phyloP scores from a whole-genome alignment of 2,113 vertebrate species.

The Odontophorus gujanensis region DNA sequence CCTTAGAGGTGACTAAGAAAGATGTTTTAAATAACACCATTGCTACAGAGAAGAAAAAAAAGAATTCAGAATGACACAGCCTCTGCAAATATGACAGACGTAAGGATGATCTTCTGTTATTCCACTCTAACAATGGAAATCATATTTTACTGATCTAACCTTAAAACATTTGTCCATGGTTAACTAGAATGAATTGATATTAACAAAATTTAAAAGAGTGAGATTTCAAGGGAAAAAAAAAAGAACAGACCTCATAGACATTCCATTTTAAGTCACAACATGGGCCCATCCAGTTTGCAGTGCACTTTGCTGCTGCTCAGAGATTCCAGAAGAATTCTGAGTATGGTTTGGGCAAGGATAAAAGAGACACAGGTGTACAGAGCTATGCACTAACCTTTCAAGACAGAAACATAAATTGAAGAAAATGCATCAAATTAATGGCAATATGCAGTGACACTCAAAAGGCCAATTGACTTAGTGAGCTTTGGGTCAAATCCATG shows the following conservation, averaged over 20 bases:
- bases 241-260: neutral
- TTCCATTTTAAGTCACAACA: neutral
- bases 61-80: neutral
- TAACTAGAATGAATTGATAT: neutral
- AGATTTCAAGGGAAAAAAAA: neutral
- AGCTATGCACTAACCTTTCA: neutral
- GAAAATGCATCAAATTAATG: neutral
- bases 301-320: neutral
- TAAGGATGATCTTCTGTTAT: neutral
- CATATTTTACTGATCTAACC: neutral
- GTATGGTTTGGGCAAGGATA: neutral
- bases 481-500: neutral
- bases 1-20: neutral
- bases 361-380: neutral
- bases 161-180: neutral
- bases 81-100: neutral
- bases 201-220: neutral
- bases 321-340: neutral
- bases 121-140: neutral
- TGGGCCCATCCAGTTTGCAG: neutral
- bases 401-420: neutral
- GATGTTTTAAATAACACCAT: neutral
- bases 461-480: neutral
- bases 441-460: neutral
- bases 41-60: neutral